A percentile compares a stretch with the other conserved stretches of the same genome.
Evolutionary conservation across 2,888 invertebrate species (phyloP).

Genomic region (Brachynemurus nebulosus): DNA sequence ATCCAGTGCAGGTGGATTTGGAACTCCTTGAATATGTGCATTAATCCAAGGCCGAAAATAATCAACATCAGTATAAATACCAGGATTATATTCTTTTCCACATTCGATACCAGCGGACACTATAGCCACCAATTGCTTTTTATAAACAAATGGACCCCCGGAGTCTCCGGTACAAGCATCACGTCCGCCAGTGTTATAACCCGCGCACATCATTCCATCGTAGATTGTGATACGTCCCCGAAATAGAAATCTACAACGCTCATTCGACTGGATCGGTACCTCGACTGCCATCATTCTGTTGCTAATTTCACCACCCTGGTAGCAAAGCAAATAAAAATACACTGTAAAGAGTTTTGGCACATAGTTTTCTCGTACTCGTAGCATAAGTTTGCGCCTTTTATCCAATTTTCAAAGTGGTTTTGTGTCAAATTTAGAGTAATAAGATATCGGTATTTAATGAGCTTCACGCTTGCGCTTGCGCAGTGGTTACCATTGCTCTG

Average conservation of each 20-base stretch:
- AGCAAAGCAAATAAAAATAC: background rate
- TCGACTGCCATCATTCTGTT: background rate
- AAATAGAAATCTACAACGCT: background rate
- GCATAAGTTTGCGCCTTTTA: no score
- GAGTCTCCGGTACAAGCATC: slow-evolving; percentile 30
- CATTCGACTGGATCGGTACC: background rate
- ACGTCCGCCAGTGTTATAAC: background rate
- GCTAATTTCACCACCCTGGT: background rate
- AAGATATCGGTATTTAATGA: no score
- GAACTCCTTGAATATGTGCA: no score
- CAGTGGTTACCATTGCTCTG: no score
- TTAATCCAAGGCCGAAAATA: slow-evolving; percentile 2
- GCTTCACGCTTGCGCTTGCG: no score
- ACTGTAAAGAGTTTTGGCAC: no score
- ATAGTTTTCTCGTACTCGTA: no score
- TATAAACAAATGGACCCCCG: slow-evolving; percentile 35
- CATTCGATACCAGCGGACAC: slow-evolving; percentile 32
- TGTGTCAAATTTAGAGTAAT: no score
- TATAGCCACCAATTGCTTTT: slow-evolving; percentile 24
- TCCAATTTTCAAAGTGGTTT: no score
- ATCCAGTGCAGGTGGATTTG: no score
- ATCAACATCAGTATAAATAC: background rate
- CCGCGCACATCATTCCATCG: background rate
- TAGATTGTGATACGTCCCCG: background rate
- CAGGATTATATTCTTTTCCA: slow-evolving; percentile 13